Percentiles rank a stretch among this genome's conserved stretches.
Evolutionary conservation across 2,113 vertebrate genomes (phyloP).

Genomic region (Tetrax tetrax): DNA sequence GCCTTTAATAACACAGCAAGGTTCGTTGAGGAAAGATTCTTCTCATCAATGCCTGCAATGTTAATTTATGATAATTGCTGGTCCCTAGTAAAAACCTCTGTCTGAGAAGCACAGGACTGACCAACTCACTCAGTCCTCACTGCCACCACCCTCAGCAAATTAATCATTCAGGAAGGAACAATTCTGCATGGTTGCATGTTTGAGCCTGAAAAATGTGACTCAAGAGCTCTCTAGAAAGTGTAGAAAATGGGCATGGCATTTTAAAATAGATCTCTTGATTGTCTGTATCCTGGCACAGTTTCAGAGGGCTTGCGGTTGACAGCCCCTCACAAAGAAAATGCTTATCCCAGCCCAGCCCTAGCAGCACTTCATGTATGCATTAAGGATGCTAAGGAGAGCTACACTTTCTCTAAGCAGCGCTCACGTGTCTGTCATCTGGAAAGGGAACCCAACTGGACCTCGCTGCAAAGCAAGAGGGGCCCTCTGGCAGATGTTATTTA

Average conservation of each 20-base stretch:
- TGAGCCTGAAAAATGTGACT: neutral
- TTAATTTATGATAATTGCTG: neutral
- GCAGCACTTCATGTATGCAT: neutral
- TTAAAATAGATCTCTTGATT: neutral
- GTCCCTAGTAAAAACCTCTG: neutral
- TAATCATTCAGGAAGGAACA: neutral
- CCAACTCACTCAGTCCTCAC: rapidly evolving
- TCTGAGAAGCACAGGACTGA: neutral
- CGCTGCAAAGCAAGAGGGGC: neutral
- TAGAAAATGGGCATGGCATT: neutral
- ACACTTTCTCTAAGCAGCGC: neutral
- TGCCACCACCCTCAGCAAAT: neutral
- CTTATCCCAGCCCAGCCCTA: neutral
- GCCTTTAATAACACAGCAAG: neutral
- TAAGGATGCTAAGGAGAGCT: neutral
- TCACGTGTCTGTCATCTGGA: neutral
- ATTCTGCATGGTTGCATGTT: neutral
- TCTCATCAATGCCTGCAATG: neutral
- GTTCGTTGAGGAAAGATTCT: neutral
- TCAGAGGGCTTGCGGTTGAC: neutral
- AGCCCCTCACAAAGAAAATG: neutral
- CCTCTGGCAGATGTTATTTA: neutral
- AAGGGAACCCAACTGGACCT: neutral
- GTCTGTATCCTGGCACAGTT: neutral
- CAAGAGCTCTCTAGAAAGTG: neutral